phyloP scores from a whole-genome alignment of 2,113 vertebrate genomes.

The Tachysurus fulvidraco region DNA sequence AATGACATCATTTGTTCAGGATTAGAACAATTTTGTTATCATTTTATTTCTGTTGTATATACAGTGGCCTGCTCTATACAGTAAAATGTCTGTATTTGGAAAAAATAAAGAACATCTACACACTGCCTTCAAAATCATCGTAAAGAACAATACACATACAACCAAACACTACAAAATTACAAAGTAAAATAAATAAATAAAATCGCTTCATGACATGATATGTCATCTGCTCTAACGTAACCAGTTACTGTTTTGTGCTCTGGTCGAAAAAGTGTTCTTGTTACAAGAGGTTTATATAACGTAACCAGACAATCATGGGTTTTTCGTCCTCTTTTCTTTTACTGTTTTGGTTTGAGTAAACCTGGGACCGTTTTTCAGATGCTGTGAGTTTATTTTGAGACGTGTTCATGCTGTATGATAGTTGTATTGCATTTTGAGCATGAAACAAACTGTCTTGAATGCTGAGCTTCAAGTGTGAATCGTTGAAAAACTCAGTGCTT shows the following conservation, averaged over 20 bases:
- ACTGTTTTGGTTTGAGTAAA: not conserved
- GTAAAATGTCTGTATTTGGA: not conserved
- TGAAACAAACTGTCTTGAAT: conserved; percentile 5
- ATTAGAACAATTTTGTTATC: not conserved
- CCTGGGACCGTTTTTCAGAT: not conserved
- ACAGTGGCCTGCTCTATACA: not conserved
- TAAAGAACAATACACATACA: not conserved
- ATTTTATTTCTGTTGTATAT: not conserved
- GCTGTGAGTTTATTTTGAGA: not conserved
- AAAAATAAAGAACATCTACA: not conserved
- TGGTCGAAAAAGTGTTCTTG: not conserved
- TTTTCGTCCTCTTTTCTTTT: not conserved
- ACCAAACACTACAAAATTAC: not conserved
- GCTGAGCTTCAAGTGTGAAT: not conserved
- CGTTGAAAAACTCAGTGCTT: not conserved
- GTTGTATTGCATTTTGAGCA: not conserved
- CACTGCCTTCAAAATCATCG: not conserved
- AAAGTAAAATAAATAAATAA: too few species aligned
- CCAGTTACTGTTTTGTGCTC: not conserved
- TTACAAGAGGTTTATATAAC: not conserved
- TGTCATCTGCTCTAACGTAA: not conserved
- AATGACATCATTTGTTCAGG: not conserved
- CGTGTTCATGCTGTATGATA: conserved; percentile 4
- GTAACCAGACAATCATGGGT: not conserved
- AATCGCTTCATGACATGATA: not conserved